Evolutionary conservation across 2,888 invertebrate genomes (phyloP), one percentile per base, ranked within the genome.

Genomic region (Cremastobaeus sp.): DNA sequence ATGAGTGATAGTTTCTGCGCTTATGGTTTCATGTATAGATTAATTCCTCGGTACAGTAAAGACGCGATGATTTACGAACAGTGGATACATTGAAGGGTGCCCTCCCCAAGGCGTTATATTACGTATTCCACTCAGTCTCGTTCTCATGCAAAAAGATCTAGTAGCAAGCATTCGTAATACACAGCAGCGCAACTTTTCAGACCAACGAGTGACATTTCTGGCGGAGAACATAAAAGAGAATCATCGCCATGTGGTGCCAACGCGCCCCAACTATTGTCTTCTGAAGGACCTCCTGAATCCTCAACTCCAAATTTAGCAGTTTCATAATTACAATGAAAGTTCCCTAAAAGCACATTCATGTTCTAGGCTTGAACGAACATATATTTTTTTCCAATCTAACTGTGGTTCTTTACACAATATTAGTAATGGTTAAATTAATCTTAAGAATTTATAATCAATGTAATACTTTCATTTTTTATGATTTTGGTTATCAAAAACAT

Each of bases 251-350:
- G 20, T 55, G 64, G 14, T 11, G 37, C 30, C 18, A 12, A 48
- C 37, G n/a, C 37, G 12, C 54, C 64, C 47, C 37, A 37, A 28
- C 50, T n/a, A 47, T 68, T 68, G 57, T 68, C 47, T 43, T 9
- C 20, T 48, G 11, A 12, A 62, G 50, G 50, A 50, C 15, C 50
- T 41, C 11, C 32, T 50, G 41, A 32, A 25, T 12, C 15, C 17
- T 1, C 20, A 32, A 12, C 54, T 50, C n/a, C 17, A 1, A 50
- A 28, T 30, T 60, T 41, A 32, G 11, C 14, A 12, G 32, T 34
- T 41, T 32, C 5, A 15, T 39, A 30, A 48, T 41, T 39, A 21
- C 28, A n/a, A 39, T 34, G 47, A 59, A 59, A 18, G 11, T 11
- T 12, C 39, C 30, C 6, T 17, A 35, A 60, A 60, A 35, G 37